phyloP scores from a whole-genome alignment of 2,113 vertebrate species.

The Aleadryas rufinucha region DNA sequence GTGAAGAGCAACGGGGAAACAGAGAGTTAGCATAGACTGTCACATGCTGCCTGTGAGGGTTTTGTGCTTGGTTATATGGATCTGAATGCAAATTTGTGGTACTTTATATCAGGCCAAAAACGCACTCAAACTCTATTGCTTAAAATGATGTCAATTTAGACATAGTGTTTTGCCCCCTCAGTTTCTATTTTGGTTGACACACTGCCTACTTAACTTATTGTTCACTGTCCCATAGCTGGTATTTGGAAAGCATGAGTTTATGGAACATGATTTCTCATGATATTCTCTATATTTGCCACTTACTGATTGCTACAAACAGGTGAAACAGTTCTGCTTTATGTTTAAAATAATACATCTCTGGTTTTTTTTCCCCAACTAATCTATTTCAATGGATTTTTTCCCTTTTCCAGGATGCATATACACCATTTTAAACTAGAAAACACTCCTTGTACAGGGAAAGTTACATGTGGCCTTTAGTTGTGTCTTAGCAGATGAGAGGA shows the following conservation, averaged over 20 bases:
- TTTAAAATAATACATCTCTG: not conserved
- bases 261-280: not conserved
- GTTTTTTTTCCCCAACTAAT: not conserved
- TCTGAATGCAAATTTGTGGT: conserved; percentile 38
- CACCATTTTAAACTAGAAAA: not conserved
- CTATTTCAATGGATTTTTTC: not conserved
- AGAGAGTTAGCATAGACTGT: not conserved
- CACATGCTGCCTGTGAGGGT: not conserved
- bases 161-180: not conserved
- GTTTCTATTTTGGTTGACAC: not conserved
- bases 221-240: not conserved
- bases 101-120: not conserved
- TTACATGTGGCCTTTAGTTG: not conserved
- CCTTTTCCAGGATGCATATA: not conserved
- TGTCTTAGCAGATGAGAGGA: not conserved
- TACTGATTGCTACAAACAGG: not conserved
- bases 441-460: not conserved
- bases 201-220: not conserved
- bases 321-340: not conserved
- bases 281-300: not conserved
- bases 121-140: not conserved
- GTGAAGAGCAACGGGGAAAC: not conserved
- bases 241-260: conserved; percentile 35
- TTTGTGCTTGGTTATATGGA: not conserved
- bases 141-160: not conserved